phyloP scores from a whole-genome alignment of 2,888 invertebrate species.

The Stenotaenia linearis region DNA sequence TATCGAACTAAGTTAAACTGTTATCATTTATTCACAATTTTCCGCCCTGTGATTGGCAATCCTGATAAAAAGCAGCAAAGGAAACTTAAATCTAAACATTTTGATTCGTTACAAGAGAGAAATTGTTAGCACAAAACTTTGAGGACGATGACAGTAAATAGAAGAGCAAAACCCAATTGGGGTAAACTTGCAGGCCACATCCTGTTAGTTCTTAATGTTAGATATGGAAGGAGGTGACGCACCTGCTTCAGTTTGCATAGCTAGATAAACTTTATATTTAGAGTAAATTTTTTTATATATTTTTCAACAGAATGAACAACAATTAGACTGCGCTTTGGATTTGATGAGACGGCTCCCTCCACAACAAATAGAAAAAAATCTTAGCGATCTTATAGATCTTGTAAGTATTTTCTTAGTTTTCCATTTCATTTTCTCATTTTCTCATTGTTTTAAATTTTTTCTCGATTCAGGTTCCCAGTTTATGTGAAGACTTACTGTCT shows the following conservation, averaged over 20 bases:
- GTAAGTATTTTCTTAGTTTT: constrained; percentile 43
- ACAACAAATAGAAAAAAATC: constrained; percentile 97
- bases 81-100: neutral
- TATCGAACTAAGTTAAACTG: too few species aligned
- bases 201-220: neutral
- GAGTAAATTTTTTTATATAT: neutral
- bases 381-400: constrained; percentile 94
- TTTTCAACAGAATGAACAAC: constrained; percentile 71
- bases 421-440: neutral
- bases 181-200: neutral
- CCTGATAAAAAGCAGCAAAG: neutral
- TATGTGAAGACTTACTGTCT: constrained; percentile 93
- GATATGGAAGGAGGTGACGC: neutral
- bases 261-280: neutral
- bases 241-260: neutral
- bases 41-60: neutral
- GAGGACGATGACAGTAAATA: neutral
- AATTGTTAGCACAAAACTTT: neutral
- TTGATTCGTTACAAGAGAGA: neutral
- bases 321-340: constrained; percentile 98
- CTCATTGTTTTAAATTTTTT: neutral
- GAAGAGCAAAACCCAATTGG: neutral
- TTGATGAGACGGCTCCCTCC: constrained; percentile 98
- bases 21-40: too few species aligned
- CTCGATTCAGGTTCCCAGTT: constrained; percentile 63